Evolutionary conservation across 2,797 vertebrate genomes (phyloP), one percentile per base, ranked within the genome.

Genomic region (Peromyscus eremicus): DNA sequence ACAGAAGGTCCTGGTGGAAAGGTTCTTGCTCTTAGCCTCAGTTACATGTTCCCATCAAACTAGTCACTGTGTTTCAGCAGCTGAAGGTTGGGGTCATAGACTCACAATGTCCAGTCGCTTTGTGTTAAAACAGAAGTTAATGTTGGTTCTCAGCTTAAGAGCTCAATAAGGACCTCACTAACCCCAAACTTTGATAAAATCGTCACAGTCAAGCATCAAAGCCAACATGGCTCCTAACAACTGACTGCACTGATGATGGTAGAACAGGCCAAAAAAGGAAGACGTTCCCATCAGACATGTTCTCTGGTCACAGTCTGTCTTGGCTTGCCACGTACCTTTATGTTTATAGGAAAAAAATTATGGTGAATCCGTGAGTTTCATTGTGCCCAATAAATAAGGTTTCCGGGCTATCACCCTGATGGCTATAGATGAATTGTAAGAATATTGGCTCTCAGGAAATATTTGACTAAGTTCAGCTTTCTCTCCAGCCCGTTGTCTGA

Each of bases 301-400:
- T 92, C 86, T 60, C 68, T 66, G 34, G 80, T 84, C 83, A 71
- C 13, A 46, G 49, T 84, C 9, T 89, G 37, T 66, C 83, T 75
- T 94, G 66, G 55, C 68, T 95, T 94, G 79, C 40, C n/a, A 73
- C 76, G 94, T 96, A 89, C 64, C 83, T 96, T 94, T 93, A 43
- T 92, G 97, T 96, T 95, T 96, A 97, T 57, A 94, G 87, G 89
- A 95, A 97, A 71, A 95, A 70, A 97, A 97, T 88, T 92, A 96
- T 70, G 80, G 52, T 70, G 14, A 94, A 97, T 66, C 70, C 60
- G 68, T 77, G 70, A 86, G 57, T 94, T 92, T 97, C 94, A 94
- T 70, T 93, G 46, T 89, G 71, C 40, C 83, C 60, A 92, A 89
- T 96, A 97, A 93, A 92, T 94, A 71, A 95, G 34, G 6, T 92